Evolutionary conservation across 2,113 vertebrate genomes (phyloP), one percentile per base, ranked within the genome.

Genomic region (Willisornis vidua): DNA sequence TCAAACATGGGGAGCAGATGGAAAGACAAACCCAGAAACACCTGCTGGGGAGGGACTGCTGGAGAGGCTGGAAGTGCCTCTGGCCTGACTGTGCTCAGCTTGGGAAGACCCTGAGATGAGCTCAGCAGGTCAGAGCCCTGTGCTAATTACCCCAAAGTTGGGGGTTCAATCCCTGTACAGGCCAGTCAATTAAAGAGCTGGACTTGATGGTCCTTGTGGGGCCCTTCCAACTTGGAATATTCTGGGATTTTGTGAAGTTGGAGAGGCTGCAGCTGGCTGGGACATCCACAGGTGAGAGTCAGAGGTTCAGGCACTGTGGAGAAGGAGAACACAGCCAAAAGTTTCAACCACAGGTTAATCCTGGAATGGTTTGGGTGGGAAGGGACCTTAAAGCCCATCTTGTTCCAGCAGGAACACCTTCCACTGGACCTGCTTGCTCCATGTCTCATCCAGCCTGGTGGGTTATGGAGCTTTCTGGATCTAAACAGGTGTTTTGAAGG

Each of bases 1-100:
- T 28, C 7, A 4, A 55, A 19, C 8, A 7, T 1, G 1, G 4
- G 14, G 66, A 31, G 29, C 31, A 20, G 65, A 25, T 1, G 41
- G 5, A 6, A 28, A 65, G 5, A 3, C n/a, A 24, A 46, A 57
- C 10, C 4, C 3, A 33, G 13, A 33, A 39, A 39, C 7, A 39
- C 33, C 7, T 25, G 33, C 29, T 29, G 33, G 29, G 8, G 45
- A 5, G 41, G 14, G 51, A 7, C 39, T 19, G 63, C 18, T 8
- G 54, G 22, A 31, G 46, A 19, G 7, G n/a, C 9, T 35, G 43
- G 59, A 41, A 46, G 14, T 12, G 22, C 11, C 52, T 15, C 37
- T 20, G 75, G 6, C 2, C 19, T 8, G 35, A 18, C 9, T 25
- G 24, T 3, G 19, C 10, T 48, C n/a, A 19, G 71, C 83, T 61